phyloP scores from a whole-genome alignment of 2,888 invertebrate species.

The Stenolophus ochropezus region DNA sequence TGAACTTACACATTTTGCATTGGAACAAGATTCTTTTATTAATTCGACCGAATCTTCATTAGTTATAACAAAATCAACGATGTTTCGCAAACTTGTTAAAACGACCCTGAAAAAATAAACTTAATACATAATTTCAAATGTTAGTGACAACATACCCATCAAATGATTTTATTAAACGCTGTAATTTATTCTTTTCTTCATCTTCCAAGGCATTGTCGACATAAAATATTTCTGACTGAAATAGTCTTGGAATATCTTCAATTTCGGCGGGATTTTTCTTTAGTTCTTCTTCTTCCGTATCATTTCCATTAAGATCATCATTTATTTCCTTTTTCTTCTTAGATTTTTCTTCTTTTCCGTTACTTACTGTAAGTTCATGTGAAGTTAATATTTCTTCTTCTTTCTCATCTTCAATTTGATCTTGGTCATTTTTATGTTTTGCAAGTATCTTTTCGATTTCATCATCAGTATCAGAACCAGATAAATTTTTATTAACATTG shows the following conservation, averaged over 20 bases:
- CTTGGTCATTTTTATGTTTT: constrained; percentile 64
- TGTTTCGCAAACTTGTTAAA: constrained; percentile 67
- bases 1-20: constrained; percentile 72
- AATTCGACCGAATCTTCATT: constrained; percentile 65
- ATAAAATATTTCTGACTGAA: constrained; percentile 74
- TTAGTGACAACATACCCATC: constrained; percentile 74
- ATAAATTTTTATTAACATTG: constrained; percentile 58
- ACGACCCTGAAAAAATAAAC: constrained; percentile 64
- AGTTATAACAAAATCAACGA: constrained; percentile 68
- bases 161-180: constrained; percentile 78
- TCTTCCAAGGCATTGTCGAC: constrained; percentile 71
- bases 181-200: constrained; percentile 68
- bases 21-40: constrained; percentile 66
- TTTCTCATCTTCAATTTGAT: constrained; percentile 45
- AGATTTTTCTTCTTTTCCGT: constrained; percentile 1
- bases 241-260: constrained; percentile 72
- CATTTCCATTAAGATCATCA: constrained; percentile 65
- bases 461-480: constrained; percentile 79
- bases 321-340: constrained; percentile 18
- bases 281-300: constrained; percentile 70
- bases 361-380: too few relatives aligned
- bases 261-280: constrained; percentile 61
- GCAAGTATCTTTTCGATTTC: constrained; percentile 75
- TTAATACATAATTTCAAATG: constrained; percentile 11
- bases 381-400: constrained; percentile 54